Evolutionary conservation across 2,797 vertebrate genomes (phyloP).

Genomic region (Petrocephalus sullivani): DNA sequence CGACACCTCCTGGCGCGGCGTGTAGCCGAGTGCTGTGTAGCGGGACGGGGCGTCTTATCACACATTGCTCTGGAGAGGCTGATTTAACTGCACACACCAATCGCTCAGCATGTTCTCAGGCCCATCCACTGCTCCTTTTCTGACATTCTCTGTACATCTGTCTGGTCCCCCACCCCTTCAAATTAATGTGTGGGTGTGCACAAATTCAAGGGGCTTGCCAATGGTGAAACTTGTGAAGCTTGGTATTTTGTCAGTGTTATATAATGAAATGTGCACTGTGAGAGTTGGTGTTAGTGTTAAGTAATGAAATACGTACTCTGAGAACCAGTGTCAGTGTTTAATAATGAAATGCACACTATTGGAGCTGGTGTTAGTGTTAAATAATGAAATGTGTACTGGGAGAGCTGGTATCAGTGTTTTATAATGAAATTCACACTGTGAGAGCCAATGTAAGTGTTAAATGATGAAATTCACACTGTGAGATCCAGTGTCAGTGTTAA

Average conservation of each 20-base stretch:
- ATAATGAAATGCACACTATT: not conserved
- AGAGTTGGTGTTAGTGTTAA: not conserved
- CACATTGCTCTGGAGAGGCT: slow-evolving; percentile 32
- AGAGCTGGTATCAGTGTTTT: not conserved
- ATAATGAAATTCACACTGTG: not conserved
- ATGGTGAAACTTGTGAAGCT: not conserved
- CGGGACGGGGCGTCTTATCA: slow-evolving; percentile 50
- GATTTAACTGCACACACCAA: slow-evolving; percentile 35
- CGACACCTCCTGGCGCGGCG: not conserved
- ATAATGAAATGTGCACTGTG: too few species aligned
- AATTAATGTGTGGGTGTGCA: not conserved
- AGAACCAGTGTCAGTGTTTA: not conserved
- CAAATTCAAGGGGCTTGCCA: not conserved
- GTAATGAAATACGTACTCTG: not conserved
- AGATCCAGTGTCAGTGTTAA: not conserved
- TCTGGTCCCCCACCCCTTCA: not conserved
- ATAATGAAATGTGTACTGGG: not conserved
- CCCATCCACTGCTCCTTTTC: not conserved
- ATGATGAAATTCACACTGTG: not conserved
- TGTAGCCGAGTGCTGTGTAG: not conserved
- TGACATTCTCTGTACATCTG: not conserved
- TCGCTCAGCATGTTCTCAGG: slow-evolving; percentile 38
- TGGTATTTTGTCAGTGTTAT: not conserved
- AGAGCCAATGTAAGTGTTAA: not conserved
- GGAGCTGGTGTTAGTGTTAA: not conserved